Percentiles rank a stretch among this genome's conserved stretches.
These are phyloP conservation scores for Xylocopa sonorina DNA, from an alignment of 1,140 invertebrate species.

Conservation along the genomic window DNA sequence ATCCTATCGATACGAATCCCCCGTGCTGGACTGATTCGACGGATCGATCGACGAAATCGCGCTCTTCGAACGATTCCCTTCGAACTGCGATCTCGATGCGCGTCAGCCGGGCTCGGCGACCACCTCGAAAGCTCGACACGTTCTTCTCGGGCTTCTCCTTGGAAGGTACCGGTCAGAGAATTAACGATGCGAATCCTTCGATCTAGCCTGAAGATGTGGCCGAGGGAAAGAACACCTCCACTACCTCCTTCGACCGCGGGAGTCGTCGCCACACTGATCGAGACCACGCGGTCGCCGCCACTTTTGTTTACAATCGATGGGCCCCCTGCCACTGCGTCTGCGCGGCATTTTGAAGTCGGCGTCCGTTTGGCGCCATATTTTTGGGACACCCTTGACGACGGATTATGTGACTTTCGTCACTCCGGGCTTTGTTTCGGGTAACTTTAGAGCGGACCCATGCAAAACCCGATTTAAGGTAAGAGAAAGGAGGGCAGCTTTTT, in stretches of 20 bases:
- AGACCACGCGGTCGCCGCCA: conserved; percentile 71
- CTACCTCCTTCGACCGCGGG: conserved; percentile 55
- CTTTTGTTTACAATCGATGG: conserved; percentile 73
- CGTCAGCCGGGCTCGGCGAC: not conserved
- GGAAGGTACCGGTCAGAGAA: conserved; percentile 27
- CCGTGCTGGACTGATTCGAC: not conserved
- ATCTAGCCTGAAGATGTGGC: conserved; percentile 5
- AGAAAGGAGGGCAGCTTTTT: not conserved
- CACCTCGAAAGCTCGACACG: conserved; percentile 38
- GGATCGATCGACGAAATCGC: conserved; percentile 24
- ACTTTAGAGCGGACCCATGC: not conserved
- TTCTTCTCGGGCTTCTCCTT: conserved; percentile 44
- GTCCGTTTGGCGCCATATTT: conserved; percentile 37
- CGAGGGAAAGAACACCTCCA: not conserved
- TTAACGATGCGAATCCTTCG: conserved; percentile 41
- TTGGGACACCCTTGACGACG: not conserved
- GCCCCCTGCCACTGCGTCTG: conserved; percentile 24
- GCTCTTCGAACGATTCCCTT: not conserved
- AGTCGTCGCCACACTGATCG: conserved; percentile 74
- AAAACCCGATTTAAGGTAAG: not conserved
- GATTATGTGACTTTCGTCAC: not conserved
- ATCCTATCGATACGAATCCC: not conserved
- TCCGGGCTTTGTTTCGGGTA: not conserved
- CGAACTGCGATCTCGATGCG: conserved; percentile 3
- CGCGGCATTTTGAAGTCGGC: conserved; percentile 24